phyloP scores from a whole-genome alignment of 2,113 vertebrate species.

The Istiophorus platypterus region DNA sequence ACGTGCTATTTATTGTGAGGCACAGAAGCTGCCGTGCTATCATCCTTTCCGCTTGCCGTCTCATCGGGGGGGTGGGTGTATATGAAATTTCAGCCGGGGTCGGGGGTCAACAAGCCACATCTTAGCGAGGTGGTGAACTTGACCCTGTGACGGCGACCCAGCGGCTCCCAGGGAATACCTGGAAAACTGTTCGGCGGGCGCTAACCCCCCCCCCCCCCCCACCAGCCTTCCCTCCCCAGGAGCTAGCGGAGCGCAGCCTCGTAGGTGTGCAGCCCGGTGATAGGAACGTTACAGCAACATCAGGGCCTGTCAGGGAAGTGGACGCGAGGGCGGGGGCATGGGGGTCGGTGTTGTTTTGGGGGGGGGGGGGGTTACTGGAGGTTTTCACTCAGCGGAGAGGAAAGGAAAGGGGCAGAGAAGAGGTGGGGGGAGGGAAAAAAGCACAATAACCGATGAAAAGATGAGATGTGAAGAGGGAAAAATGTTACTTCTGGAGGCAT shows the following conservation, averaged over 20 bases:
- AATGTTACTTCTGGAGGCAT: conserved; percentile 86
- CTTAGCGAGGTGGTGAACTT: conserved; percentile 63
- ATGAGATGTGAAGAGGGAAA: conserved; percentile 84
- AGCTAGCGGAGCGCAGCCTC: conserved; percentile 41
- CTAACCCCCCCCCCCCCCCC: conserved; percentile 26
- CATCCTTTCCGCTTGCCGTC: no score
- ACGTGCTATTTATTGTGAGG: conserved; percentile 42
- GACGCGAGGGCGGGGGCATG: conserved; percentile 7
- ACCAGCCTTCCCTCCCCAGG: neutral
- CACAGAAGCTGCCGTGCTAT: no score
- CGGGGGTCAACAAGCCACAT: conserved; percentile 63
- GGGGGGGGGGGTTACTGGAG: conserved; percentile 49
- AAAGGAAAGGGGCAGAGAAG: conserved; percentile 48
- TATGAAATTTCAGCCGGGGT: conserved; percentile 58
- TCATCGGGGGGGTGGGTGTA: neutral
- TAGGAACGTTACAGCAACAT: conserved; percentile 67
- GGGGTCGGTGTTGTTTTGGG: neutral
- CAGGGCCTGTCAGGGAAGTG: conserved; percentile 64
- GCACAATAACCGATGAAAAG: conserved; percentile 82
- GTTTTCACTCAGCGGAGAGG: conserved; percentile 67
- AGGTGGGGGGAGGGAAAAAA: conserved; percentile 37
- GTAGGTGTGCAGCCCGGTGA: conserved; percentile 58
- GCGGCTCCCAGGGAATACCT: conserved; percentile 30
- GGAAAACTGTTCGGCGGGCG: conserved; percentile 38
- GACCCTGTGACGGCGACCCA: conserved; percentile 57